Percentiles rank a stretch among this genome's conserved stretches.
Evolutionary conservation across 1,140 invertebrate species (phyloP).

Genomic region (Drosophila repleta): DNA sequence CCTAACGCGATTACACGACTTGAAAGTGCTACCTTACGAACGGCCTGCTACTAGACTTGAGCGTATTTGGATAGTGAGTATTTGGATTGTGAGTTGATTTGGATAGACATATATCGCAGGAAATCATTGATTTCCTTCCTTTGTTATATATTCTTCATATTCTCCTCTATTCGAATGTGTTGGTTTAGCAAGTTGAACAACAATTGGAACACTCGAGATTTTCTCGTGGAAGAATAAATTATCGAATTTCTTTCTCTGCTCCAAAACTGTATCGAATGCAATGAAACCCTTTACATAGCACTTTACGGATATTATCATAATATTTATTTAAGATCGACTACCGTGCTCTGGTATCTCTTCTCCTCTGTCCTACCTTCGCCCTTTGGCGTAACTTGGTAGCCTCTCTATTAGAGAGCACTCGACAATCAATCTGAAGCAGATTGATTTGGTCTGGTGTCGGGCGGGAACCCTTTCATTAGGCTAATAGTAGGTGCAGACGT

Average conservation of each 20-base stretch:
- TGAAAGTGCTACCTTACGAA: conserved; percentile 1
- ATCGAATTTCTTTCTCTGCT: not conserved
- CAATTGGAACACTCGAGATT: not conserved
- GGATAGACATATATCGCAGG: no score
- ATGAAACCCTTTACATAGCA: conserved; percentile 1
- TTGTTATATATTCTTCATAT: no score
- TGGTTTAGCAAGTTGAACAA: no score
- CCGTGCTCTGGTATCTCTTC: not conserved
- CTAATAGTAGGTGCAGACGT: conserved; percentile 40
- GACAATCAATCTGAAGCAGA: conserved; percentile 46
- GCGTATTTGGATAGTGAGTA: not conserved
- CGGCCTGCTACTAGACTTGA: not conserved
- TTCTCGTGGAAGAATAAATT: not conserved
- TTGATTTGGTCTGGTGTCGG: conserved; percentile 42
- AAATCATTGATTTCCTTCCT: no score
- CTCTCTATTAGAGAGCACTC: conserved; percentile 8
- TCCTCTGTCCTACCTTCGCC: no score
- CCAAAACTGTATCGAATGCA: not conserved
- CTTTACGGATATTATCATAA: not conserved
- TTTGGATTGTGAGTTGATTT: no score
- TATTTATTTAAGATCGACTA: not conserved
- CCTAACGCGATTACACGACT: conserved; percentile 14
- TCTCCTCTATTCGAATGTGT: no score
- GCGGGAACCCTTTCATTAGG: conserved; percentile 63
- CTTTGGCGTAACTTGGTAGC: conserved; percentile 22